Percentiles rank a stretch among this genome's conserved stretches.
Conservation (phyloP, 1,140 invertebrate genomes). For the Octopus bimaculoides region DNA sequence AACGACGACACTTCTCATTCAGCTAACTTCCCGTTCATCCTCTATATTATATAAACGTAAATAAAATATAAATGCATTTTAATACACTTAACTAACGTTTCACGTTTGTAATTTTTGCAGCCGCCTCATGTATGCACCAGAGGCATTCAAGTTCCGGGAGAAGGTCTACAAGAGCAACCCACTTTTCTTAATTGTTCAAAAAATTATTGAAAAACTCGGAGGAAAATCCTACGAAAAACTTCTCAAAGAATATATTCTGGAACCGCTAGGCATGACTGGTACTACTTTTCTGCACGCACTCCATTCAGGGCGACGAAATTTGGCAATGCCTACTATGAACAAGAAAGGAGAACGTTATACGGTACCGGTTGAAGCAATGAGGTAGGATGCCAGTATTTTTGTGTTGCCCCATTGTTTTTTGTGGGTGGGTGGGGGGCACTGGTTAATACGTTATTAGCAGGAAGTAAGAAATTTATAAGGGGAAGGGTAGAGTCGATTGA, state of each 20-base stretch:
- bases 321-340: constrained; percentile 21
- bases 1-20: no score
- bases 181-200: constrained; percentile 32
- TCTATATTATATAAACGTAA: no score
- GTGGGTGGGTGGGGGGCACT: no score
- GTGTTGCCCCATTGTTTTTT: background rate
- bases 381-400: constrained; percentile 16
- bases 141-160: constrained; percentile 30
- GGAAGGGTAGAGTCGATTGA: no score
- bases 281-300: constrained; percentile 26
- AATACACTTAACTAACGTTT: no score
- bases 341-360: constrained; percentile 12
- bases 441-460: no score
- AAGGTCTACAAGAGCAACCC: constrained; percentile 30
- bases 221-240: constrained; percentile 32
- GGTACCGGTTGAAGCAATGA: constrained; percentile 21
- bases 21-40: no score
- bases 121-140: constrained; percentile 27
- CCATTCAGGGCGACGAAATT: background rate
- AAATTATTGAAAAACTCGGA: constrained; percentile 29
- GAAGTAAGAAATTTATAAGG: no score
- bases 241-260: constrained; percentile 25
- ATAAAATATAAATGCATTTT: no score
- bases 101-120: constrained; percentile 17
- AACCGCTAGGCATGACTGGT: constrained; percentile 29